Conservation (phyloP, 2,797 vertebrate genomes). For the Lepilemur septentrionalis region DNA sequence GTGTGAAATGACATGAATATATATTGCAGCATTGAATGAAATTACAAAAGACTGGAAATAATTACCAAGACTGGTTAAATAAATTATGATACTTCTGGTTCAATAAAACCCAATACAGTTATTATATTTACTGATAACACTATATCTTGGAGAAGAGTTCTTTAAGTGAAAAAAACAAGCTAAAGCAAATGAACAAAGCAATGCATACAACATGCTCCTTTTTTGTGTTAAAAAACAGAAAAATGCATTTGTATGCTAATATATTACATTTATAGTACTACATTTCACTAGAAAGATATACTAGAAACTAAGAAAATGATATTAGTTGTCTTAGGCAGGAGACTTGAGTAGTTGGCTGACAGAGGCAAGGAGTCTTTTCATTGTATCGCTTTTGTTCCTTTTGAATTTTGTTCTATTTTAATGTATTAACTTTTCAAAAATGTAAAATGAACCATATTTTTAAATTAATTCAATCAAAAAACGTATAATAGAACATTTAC, state of each 20-base stretch:
- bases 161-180: background rate
- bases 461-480: constrained; percentile 7
- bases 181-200: background rate
- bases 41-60: background rate
- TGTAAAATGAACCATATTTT: background rate
- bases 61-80: background rate
- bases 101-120: background rate
- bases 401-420: background rate
- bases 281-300: background rate
- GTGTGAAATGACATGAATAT: background rate
- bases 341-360: background rate
- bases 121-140: background rate
- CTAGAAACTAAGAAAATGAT: background rate
- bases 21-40: background rate
- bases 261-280: background rate
- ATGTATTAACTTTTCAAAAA: background rate
- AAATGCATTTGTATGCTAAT: background rate
- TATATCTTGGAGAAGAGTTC: background rate
- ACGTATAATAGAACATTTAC: background rate
- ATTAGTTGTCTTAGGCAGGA: background rate
- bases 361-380: background rate
- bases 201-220: background rate
- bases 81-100: background rate
- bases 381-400: background rate
- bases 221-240: background rate